Percentiles rank a stretch among this genome's conserved stretches.
These are phyloP conservation scores for Poecilia latipinna DNA, from an alignment of 2,113 vertebrate genomes.

Conservation along the genomic window DNA sequence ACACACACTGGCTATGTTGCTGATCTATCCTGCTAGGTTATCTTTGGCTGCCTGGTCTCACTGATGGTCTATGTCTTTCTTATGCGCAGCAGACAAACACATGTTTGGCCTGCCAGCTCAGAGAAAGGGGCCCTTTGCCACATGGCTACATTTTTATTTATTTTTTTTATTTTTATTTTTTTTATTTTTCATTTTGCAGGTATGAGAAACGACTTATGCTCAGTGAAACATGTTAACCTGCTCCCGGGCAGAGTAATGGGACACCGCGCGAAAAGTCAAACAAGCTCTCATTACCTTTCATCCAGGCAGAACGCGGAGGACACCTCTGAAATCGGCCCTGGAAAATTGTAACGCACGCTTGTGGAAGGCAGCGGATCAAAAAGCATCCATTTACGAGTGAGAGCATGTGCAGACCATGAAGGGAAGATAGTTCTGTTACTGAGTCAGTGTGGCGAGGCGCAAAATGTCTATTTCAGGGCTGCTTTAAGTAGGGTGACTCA, in stretches of 20 bases:
- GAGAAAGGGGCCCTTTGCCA: slow-evolving; percentile 55
- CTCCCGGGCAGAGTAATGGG: slow-evolving; percentile 55
- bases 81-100: slow-evolving; percentile 49
- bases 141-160: slow-evolving; percentile 40
- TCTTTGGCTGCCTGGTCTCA: slow-evolving; percentile 45
- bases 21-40: slow-evolving; percentile 15
- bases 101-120: slow-evolving; percentile 39
- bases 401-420: slow-evolving; percentile 60
- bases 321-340: slow-evolving; percentile 59
- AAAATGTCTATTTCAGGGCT: slow-evolving; percentile 79
- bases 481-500: slow-evolving; percentile 77
- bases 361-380: slow-evolving; percentile 52
- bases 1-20: slow-evolving; percentile 17
- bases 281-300: slow-evolving; percentile 70
- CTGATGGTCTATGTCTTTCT: slow-evolving; percentile 49
- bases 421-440: slow-evolving; percentile 69
- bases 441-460: slow-evolving; percentile 73
- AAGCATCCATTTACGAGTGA: slow-evolving; percentile 66
- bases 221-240: slow-evolving; percentile 50
- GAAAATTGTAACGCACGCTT: slow-evolving; percentile 60
- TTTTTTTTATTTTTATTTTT: not conserved
- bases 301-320: slow-evolving; percentile 61
- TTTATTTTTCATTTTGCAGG: slow-evolving; percentile 8
- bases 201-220: slow-evolving; percentile 57
- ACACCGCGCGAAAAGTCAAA: slow-evolving; percentile 67